phyloP scores from a whole-genome alignment of 2,113 vertebrate genomes.

The Etheostoma cragini region DNA sequence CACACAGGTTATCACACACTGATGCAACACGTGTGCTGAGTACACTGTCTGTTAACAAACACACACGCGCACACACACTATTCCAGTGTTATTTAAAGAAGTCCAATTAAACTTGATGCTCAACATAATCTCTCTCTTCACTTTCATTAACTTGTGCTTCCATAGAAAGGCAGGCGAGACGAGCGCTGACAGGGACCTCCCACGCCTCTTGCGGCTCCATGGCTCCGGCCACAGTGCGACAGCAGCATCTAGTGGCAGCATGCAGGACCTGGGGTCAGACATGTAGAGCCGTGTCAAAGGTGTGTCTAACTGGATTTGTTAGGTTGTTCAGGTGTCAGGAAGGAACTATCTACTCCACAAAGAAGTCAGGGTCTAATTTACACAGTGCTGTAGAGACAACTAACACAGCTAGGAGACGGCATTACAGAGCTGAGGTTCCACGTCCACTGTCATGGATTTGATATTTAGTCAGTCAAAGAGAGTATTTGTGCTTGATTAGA shows the following conservation, averaged over 20 bases:
- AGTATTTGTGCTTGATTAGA: no score
- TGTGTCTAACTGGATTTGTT: constrained; percentile 7
- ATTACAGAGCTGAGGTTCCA: no score
- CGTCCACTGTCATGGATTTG: no score
- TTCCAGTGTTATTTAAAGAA: constrained; percentile 79
- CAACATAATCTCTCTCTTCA: constrained; percentile 77
- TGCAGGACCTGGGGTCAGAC: neutral
- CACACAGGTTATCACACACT: constrained; percentile 16
- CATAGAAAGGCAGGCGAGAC: constrained; percentile 64
- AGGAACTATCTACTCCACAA: neutral
- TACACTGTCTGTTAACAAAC: neutral
- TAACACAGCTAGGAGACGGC: no score
- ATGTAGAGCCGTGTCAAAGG: constrained; percentile 27
- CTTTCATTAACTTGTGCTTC: constrained; percentile 81
- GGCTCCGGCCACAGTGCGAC: constrained; percentile 61
- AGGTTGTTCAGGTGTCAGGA: neutral
- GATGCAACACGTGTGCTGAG: neutral
- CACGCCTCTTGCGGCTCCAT: constrained; percentile 22
- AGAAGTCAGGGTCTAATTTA: constrained; percentile 8
- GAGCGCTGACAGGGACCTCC: constrained; percentile 62
- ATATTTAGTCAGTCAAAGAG: no score
- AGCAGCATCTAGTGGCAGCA: constrained; percentile 74
- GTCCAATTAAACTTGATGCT: constrained; percentile 82
- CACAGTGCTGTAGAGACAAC: neutral
- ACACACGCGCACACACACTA: constrained; percentile 24